Evolutionary conservation across 2,888 invertebrate genomes (phyloP).

Genomic region (Oxyscelio sp.): DNA sequence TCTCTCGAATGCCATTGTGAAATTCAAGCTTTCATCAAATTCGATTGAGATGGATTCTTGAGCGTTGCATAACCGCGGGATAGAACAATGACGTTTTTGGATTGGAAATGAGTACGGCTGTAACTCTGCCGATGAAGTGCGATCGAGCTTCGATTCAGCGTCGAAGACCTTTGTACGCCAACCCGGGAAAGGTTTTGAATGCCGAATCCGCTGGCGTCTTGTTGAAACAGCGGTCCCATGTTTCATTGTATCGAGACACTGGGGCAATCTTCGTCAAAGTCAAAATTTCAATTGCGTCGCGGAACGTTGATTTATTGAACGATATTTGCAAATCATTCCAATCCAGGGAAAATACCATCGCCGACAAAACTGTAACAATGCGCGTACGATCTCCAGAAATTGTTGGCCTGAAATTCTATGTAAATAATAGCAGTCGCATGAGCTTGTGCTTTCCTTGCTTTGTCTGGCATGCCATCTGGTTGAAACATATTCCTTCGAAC

Average conservation of each 20-base stretch:
- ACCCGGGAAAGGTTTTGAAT: not conserved
- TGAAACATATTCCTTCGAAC: too few species aligned
- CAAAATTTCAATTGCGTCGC: slow-evolving; percentile 62
- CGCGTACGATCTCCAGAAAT: slow-evolving; percentile 82
- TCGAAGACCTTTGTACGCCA: not conserved
- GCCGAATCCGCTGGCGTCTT: too few species aligned
- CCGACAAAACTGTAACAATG: slow-evolving; percentile 83
- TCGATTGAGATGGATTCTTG: not conserved
- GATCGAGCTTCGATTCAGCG: not conserved
- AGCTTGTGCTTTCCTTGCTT: too few species aligned
- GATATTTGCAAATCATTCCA: slow-evolving; percentile 86
- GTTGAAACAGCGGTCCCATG: slow-evolving; percentile 12
- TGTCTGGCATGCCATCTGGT: too few species aligned
- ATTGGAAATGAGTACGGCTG: not conserved
- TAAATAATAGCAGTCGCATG: slow-evolving; percentile 86
- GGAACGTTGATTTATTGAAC: slow-evolving; percentile 85
- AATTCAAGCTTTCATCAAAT: slow-evolving; percentile 30
- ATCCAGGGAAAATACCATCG: slow-evolving; percentile 78
- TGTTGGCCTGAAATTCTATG: slow-evolving; percentile 72
- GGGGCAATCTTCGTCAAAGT: slow-evolving; percentile 64
- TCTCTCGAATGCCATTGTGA: slow-evolving; percentile 33
- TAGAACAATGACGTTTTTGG: slow-evolving; percentile 4
- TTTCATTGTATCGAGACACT: slow-evolving; percentile 49
- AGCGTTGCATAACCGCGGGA: not conserved
- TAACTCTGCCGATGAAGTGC: too few species aligned